phyloP scores from a whole-genome alignment of 2,888 invertebrate genomes.

The Tetramorium bicarinatum region DNA sequence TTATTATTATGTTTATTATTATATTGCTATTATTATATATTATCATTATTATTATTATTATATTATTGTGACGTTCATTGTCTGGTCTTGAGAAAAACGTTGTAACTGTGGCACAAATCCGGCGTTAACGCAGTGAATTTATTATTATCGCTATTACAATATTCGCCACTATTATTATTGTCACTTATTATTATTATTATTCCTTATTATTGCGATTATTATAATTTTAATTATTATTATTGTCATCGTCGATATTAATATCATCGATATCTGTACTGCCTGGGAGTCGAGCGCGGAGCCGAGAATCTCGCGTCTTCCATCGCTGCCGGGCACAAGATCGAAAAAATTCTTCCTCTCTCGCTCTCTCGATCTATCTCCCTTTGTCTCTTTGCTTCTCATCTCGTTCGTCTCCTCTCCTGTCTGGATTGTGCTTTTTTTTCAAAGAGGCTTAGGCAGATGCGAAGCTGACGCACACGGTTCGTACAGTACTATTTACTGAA shows the following conservation, averaged over 20 bases:
- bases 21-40: slow-evolving; percentile 54
- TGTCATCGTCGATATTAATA: slow-evolving; percentile 52
- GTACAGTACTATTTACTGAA: slow-evolving; percentile 1
- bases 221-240: slow-evolving; percentile 65
- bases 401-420: slow-evolving; percentile 11
- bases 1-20: slow-evolving; percentile 58
- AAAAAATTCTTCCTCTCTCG: slow-evolving; percentile 46
- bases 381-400: slow-evolving; percentile 35
- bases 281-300: slow-evolving; percentile 63
- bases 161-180: slow-evolving; percentile 70
- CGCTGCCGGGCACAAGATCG: slow-evolving; percentile 58
- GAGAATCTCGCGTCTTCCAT: slow-evolving; percentile 63
- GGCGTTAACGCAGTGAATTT: slow-evolving; percentile 72
- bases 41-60: slow-evolving; percentile 53
- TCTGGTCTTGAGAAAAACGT: slow-evolving; percentile 57
- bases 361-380: slow-evolving; percentile 33
- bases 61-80: slow-evolving; percentile 67
- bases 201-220: slow-evolving; percentile 67
- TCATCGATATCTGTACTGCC: slow-evolving; percentile 42
- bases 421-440: slow-evolving; percentile 30
- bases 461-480: slow-evolving; percentile 23
- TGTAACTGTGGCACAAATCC: slow-evolving; percentile 69
- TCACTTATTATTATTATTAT: slow-evolving; percentile 73
- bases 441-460: slow-evolving; percentile 51
- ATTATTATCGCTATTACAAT: slow-evolving; percentile 75